A percentile compares a stretch with the other conserved stretches of the same genome.
Conservation (phyloP, 2,888 invertebrate genomes). For the Coenonympha arcania region DNA sequence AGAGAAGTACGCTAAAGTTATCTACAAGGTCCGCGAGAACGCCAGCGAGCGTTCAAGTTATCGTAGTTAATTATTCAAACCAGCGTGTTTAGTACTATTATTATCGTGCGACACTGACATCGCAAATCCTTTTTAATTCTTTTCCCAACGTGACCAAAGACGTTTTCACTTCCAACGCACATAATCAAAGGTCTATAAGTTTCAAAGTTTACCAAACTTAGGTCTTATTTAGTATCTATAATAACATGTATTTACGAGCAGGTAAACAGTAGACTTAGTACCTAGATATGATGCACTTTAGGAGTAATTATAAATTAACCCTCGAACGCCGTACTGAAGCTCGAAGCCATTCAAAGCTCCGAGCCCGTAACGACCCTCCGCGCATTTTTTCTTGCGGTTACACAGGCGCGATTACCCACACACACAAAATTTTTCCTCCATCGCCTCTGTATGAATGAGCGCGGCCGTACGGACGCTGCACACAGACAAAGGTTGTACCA, state of each 20-base stretch:
- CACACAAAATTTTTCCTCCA: constrained; percentile 37
- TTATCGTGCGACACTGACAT: too few species aligned
- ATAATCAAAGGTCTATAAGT: too few species aligned
- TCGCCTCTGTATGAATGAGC: constrained; percentile 35
- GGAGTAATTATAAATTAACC: constrained; percentile 8
- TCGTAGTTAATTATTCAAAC: too few species aligned
- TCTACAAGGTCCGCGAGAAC: too few species aligned
- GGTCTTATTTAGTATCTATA: too few species aligned
- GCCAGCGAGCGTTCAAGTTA: too few species aligned
- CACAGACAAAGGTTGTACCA: constrained; percentile 23
- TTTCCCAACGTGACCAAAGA: too few species aligned
- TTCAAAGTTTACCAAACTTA: too few species aligned
- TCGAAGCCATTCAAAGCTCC: constrained; percentile 17
- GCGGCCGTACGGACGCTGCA: constrained; percentile 35
- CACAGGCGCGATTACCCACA: constrained; percentile 32
- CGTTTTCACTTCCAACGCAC: too few species aligned
- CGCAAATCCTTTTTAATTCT: too few species aligned
- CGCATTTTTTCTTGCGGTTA: constrained; percentile 35
- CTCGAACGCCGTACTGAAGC: constrained; percentile 9
- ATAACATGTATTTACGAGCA: not conserved
- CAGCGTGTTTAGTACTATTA: too few species aligned
- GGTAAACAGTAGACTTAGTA: not conserved
- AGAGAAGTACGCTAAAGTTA: too few species aligned
- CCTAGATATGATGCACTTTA: not conserved
- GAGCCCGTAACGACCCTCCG: constrained; percentile 20